phyloP scores from a whole-genome alignment of 2,797 vertebrate genomes.

The Cheirogaleus major region DNA sequence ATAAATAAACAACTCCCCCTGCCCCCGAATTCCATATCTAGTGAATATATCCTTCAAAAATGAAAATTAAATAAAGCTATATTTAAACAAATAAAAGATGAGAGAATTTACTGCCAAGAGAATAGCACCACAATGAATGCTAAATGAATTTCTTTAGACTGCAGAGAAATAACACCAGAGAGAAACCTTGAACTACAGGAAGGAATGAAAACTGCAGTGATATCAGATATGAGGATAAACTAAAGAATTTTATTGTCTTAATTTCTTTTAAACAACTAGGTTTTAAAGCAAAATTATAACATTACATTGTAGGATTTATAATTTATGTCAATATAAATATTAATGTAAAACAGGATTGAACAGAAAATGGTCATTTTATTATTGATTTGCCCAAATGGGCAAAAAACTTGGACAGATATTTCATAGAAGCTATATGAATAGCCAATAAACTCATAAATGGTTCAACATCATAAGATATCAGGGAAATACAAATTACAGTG shows the following conservation, averaged over 20 bases:
- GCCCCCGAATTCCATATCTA: neutral
- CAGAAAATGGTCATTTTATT: neutral
- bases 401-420: neutral
- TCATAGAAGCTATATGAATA: neutral
- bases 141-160: neutral
- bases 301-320: neutral
- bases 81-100: neutral
- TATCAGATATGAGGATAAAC: neutral
- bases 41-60: neutral
- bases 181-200: conserved; percentile 22
- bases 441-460: neutral
- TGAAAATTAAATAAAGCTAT: neutral
- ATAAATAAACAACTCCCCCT: neutral
- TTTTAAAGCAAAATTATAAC: neutral
- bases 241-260: neutral
- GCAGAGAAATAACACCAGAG: neutral
- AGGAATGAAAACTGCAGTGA: conserved; percentile 16
- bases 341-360: neutral
- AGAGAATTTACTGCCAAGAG: neutral
- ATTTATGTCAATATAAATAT: neutral
- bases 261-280: neutral
- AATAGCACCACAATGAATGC: neutral
- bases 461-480: neutral
- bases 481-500: neutral
- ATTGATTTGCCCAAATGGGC: neutral